A percentile compares a stretch with the other conserved stretches of the same genome.
Evolutionary conservation across 2,888 invertebrate species (phyloP).

Genomic region (Junonia oenone): DNA sequence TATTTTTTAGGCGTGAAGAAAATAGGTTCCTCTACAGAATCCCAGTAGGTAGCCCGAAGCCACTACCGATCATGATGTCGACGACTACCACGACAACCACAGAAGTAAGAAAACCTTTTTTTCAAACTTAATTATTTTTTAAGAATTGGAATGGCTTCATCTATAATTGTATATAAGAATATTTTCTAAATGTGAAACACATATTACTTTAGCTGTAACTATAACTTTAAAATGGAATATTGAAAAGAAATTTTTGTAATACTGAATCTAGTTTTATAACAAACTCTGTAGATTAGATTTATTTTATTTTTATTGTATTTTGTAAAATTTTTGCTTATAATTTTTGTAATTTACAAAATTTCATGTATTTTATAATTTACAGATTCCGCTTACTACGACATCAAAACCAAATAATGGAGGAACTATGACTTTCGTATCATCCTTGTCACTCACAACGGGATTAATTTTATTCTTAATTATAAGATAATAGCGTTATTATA

Average conservation of each 20-base stretch:
- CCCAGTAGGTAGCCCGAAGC: constrained; percentile 47
- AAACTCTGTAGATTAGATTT: too few relatives aligned
- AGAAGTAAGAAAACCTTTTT: too few relatives aligned
- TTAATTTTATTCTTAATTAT: background rate
- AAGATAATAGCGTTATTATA: background rate
- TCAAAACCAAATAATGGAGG: background rate
- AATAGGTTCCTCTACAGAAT: constrained; percentile 49
- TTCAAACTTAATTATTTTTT: too few relatives aligned
- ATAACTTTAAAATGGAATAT: too few relatives aligned
- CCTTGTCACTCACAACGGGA: background rate
- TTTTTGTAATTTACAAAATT: background rate
- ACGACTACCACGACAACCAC: constrained; percentile 29
- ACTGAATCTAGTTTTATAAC: too few relatives aligned
- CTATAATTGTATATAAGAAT: too few relatives aligned
- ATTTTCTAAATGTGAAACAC: too few relatives aligned
- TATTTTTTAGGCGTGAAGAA: constrained; percentile 44
- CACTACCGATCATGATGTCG: constrained; percentile 40
- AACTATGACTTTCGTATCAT: background rate
- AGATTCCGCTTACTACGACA: constrained; percentile 6
- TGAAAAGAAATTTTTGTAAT: too few relatives aligned
- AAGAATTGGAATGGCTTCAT: too few relatives aligned
- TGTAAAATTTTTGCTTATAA: too few relatives aligned
- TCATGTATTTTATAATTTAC: background rate
- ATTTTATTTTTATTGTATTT: too few relatives aligned
- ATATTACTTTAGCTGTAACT: too few relatives aligned